A percentile compares a stretch with the other conserved stretches of the same genome.
phyloP scores from a whole-genome alignment of 2,888 invertebrate genomes.

The Papilio protenor region DNA sequence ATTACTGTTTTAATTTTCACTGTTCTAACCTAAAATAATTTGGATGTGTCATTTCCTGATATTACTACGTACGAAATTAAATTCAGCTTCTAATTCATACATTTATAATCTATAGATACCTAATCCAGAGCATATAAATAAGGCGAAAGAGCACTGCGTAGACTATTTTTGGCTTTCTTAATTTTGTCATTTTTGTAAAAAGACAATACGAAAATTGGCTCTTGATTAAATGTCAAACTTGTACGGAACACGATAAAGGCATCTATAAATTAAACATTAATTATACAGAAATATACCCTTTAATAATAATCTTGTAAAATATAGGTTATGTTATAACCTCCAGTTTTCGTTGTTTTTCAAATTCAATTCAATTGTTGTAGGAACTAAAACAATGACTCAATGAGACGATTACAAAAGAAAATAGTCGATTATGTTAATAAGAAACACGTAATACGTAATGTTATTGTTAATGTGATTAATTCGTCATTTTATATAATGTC shows the following conservation, averaged over 20 bases:
- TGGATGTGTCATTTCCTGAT: too few species aligned
- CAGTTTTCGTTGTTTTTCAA: background rate
- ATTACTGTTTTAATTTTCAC: background rate
- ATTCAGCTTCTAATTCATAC: too few species aligned
- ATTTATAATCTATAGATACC: too few species aligned
- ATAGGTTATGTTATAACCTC: background rate
- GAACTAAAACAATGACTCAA: constrained; percentile 21
- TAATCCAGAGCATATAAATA: too few species aligned
- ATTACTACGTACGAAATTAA: too few species aligned
- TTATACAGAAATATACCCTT: background rate
- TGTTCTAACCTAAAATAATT: background rate
- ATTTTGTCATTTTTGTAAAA: too few species aligned
- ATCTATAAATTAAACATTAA: too few species aligned
- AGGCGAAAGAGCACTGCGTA: too few species aligned
- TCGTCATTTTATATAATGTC: background rate
- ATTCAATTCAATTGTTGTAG: background rate
- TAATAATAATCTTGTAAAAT: background rate
- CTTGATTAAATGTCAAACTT: too few species aligned
- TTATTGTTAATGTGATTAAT: constrained; percentile 1
- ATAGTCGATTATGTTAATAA: constrained; percentile 20
- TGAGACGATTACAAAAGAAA: constrained; percentile 25
- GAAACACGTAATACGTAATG: constrained; percentile 28
- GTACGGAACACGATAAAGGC: too few species aligned
- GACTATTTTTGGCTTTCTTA: too few species aligned
- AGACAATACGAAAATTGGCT: too few species aligned